Evolutionary conservation across 2,888 invertebrate genomes (phyloP).

Genomic region (Ceramica pisi): DNA sequence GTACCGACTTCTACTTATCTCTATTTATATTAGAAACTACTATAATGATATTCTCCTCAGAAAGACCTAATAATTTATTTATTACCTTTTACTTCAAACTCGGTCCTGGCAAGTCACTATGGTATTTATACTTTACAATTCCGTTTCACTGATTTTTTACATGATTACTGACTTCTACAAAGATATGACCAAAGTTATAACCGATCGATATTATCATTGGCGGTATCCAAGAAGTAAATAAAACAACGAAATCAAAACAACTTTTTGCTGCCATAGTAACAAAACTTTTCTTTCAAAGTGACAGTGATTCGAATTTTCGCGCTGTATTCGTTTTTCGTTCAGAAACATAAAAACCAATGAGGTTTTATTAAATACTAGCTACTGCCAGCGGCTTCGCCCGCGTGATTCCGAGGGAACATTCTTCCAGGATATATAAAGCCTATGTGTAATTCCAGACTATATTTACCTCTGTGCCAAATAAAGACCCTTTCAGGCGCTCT

Average conservation of each 20-base stretch:
- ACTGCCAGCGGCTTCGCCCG: too few relatives aligned
- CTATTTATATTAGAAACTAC: background rate
- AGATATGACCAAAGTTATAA: background rate
- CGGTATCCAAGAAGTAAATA: constrained; percentile 58
- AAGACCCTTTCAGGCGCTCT: too few relatives aligned
- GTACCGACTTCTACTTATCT: background rate
- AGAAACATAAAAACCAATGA: background rate
- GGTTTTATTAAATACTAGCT: too few relatives aligned
- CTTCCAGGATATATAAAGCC: too few relatives aligned
- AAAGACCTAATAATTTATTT: background rate
- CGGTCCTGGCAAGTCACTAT: background rate
- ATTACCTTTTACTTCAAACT: background rate
- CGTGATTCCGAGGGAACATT: too few relatives aligned
- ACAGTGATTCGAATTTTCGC: constrained; percentile 62
- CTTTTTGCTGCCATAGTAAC: constrained; percentile 57
- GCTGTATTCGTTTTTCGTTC: constrained; percentile 12
- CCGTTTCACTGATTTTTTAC: constrained; percentile 12
- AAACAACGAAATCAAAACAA: constrained; percentile 62
- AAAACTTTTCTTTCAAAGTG: constrained; percentile 34
- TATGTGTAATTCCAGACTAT: too few relatives aligned
- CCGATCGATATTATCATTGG: constrained; percentile 29
- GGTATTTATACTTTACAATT: background rate
- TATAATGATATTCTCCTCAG: background rate
- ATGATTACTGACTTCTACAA: background rate
- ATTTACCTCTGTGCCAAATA: too few relatives aligned